These are phyloP conservation scores for Esperia sulphurella DNA, from an alignment of 2,888 invertebrate genomes.

Conservation along the genomic window DNA sequence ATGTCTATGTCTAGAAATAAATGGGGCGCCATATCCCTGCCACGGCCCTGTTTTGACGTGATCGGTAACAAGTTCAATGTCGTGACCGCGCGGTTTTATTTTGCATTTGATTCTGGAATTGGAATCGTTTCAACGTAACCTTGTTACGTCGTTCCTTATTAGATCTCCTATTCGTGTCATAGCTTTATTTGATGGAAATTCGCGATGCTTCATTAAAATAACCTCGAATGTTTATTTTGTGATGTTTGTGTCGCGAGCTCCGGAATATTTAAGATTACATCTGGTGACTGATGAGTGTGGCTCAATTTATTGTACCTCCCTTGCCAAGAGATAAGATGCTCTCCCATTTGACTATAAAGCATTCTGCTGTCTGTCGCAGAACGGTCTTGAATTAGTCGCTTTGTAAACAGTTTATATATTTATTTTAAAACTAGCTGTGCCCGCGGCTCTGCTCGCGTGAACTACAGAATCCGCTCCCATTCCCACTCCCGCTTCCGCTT, in stretches of 20 bases:
- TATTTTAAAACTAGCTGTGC: too few species aligned
- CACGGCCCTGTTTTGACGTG: not conserved
- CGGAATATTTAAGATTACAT: not conserved
- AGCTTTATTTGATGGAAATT: too few species aligned
- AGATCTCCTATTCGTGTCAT: too few species aligned
- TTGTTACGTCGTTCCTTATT: not conserved
- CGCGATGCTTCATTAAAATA: too few species aligned
- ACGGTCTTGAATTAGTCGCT: too few species aligned
- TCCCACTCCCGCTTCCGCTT: too few species aligned
- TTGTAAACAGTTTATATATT: too few species aligned
- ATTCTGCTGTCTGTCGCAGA: not conserved
- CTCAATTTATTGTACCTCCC: not conserved
- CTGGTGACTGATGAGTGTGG: not conserved
- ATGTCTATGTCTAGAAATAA: too few species aligned
- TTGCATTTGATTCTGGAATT: slow-evolving; percentile 5
- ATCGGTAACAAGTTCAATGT: slow-evolving; percentile 1
- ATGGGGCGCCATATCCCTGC: not conserved
- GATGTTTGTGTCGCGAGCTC: too few species aligned
- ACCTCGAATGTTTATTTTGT: too few species aligned
- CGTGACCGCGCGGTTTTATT: slow-evolving; percentile 1
- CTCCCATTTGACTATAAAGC: not conserved
- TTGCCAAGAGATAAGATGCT: slow-evolving; percentile 1
- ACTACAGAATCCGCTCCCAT: too few species aligned
- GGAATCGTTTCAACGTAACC: not conserved
- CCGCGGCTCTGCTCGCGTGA: too few species aligned